A percentile compares a stretch with the other conserved stretches of the same genome.
Evolutionary conservation across 1,140 invertebrate genomes (phyloP).

Genomic region (Drosophila orena): DNA sequence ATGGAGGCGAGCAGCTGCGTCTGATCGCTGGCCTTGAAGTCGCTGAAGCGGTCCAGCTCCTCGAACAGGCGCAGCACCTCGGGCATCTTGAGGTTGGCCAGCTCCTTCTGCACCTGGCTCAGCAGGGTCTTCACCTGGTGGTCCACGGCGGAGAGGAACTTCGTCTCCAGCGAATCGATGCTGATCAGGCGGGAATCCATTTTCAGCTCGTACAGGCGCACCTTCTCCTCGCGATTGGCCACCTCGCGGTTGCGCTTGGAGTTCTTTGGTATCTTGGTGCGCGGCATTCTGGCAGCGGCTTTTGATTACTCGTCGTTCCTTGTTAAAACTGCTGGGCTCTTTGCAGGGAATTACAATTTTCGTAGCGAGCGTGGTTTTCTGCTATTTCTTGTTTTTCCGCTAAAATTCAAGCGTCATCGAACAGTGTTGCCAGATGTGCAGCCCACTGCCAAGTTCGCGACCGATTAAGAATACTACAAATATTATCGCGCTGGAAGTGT

Average conservation of each 20-base stretch:
- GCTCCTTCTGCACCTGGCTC: constrained; percentile 43
- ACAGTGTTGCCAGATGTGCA: background rate
- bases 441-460: background rate
- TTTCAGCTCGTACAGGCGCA: constrained; percentile 71
- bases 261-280: constrained; percentile 80
- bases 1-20: constrained; percentile 53
- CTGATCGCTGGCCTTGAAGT: constrained; percentile 71
- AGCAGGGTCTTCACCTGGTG: constrained; percentile 36
- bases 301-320: background rate
- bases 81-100: constrained; percentile 61
- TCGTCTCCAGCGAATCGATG: constrained; percentile 57
- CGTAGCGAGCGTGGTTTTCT: constrained; percentile 22
- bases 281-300: constrained; percentile 63
- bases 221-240: constrained; percentile 74
- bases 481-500: too few species aligned
- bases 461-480: too few species aligned
- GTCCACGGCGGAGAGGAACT: constrained; percentile 45
- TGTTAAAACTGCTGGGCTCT: constrained; percentile 1
- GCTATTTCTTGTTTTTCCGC: constrained; percentile 59
- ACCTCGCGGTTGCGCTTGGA: constrained; percentile 79
- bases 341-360: background rate
- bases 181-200: constrained; percentile 56
- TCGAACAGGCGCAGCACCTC: constrained; percentile 47
- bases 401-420: constrained; percentile 46
- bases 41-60: constrained; percentile 41